A percentile compares a stretch with the other conserved stretches of the same genome.
Conservation (phyloP, 1,140 invertebrate species). For the Drosophila leontia region DNA sequence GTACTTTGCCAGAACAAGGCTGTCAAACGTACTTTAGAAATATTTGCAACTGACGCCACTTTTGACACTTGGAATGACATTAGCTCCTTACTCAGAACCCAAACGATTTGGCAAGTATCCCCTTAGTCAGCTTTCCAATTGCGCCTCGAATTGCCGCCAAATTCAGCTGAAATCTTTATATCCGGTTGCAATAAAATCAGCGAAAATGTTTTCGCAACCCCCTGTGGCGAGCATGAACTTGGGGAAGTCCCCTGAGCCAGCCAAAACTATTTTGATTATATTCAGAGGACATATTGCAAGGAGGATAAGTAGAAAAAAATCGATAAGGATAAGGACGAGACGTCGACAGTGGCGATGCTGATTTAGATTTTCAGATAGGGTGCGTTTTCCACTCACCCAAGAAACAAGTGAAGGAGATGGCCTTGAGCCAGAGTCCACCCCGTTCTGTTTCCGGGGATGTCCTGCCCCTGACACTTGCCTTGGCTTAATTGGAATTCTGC, state of each 20-base stretch:
- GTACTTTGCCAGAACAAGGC: neutral
- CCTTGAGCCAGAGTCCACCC: slow-evolving; percentile 49
- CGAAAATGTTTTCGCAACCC: slow-evolving; percentile 66
- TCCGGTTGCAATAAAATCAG: slow-evolving; percentile 67
- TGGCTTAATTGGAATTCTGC: slow-evolving; percentile 49
- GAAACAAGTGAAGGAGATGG: slow-evolving; percentile 28
- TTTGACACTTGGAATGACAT: slow-evolving; percentile 10
- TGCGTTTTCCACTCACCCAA: slow-evolving; percentile 25
- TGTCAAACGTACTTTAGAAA: slow-evolving; percentile 6
- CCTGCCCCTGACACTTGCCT: slow-evolving; percentile 36
- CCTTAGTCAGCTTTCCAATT: slow-evolving; percentile 17
- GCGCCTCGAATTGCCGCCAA: slow-evolving; percentile 19
- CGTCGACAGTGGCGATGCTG: slow-evolving; percentile 4
- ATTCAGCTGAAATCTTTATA: slow-evolving; percentile 25
- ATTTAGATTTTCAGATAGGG: slow-evolving; percentile 38
- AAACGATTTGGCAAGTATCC: slow-evolving; percentile 6
- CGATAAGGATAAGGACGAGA: slow-evolving; percentile 29
- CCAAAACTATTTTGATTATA: slow-evolving; percentile 34
- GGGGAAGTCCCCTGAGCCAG: slow-evolving; percentile 20
- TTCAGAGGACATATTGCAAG: slow-evolving; percentile 29
- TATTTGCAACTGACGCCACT: slow-evolving; percentile 13
- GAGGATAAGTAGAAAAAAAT: slow-evolving; percentile 34
- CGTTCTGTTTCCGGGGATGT: slow-evolving; percentile 25
- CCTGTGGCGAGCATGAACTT: slow-evolving; percentile 26
- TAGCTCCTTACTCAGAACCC: slow-evolving; percentile 18